Evolutionary conservation across 1,140 invertebrate species (phyloP).

Genomic region (Macrocentrus cingulum): DNA sequence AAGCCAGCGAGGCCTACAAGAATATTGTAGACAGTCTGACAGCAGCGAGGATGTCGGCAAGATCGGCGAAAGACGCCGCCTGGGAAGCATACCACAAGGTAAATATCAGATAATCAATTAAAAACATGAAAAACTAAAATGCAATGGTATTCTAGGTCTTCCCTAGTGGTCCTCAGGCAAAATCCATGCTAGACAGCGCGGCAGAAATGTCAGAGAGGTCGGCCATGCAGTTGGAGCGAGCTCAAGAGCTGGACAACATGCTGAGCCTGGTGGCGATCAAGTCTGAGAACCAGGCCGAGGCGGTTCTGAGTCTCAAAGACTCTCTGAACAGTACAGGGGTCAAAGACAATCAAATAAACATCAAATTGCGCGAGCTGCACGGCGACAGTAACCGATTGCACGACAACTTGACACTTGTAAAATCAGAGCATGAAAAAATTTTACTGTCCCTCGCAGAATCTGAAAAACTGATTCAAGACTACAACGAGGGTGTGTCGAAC

Average conservation of each 20-base stretch:
- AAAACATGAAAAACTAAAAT: too few species aligned
- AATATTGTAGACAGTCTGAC: constrained; percentile 72
- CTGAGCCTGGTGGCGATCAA: constrained; percentile 37
- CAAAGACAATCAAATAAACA: constrained; percentile 60
- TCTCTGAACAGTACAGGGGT: constrained; percentile 59
- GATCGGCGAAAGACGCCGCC: constrained; percentile 66
- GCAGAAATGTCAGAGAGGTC: constrained; percentile 57
- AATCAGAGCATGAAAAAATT: constrained; percentile 34
- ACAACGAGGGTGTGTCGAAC: constrained; percentile 45
- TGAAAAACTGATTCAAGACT: constrained; percentile 52
- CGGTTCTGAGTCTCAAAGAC: constrained; percentile 56
- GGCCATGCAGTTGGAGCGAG: constrained; percentile 49
- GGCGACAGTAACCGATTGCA: constrained; percentile 42
- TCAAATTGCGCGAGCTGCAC: constrained; percentile 55
- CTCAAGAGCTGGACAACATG: constrained; percentile 46
- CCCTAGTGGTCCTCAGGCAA: constrained; percentile 42
- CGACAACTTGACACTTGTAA: constrained; percentile 35
- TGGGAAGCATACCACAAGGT: constrained; percentile 63
- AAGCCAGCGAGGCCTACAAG: constrained; percentile 80
- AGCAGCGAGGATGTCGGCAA: constrained; percentile 65
- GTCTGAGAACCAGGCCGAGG: constrained; percentile 54
- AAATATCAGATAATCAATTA: too few species aligned
- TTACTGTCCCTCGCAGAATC: constrained; percentile 47
- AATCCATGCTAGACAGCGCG: constrained; percentile 47
- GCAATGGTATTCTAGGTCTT: constrained; percentile 35